phyloP scores from a whole-genome alignment of 2,888 invertebrate species.

The Norana najaformis region DNA sequence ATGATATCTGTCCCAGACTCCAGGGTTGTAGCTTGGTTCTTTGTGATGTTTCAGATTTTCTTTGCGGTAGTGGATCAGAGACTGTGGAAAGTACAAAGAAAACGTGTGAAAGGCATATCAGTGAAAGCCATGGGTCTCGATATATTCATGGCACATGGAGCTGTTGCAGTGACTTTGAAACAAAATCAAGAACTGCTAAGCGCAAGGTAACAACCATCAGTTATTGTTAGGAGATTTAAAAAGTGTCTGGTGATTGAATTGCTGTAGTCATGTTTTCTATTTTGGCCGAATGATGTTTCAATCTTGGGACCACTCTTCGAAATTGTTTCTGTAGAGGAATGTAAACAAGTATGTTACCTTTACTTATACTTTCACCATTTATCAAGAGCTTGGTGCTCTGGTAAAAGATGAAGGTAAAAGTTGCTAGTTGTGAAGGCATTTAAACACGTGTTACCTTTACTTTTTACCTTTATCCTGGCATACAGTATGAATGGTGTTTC shows the following conservation, averaged over 20 bases:
- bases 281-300: background rate
- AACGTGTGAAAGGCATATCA: background rate
- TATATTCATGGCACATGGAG: background rate
- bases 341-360: background rate
- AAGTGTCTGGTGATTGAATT: background rate
- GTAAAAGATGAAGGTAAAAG: background rate
- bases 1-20: background rate
- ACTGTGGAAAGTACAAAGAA: background rate
- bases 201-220: background rate
- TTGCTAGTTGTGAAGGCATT: background rate
- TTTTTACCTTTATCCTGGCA: background rate
- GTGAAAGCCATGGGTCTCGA: too few relatives aligned
- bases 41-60: background rate
- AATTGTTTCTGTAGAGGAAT: background rate
- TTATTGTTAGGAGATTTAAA: background rate
- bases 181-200: slow-evolving; percentile 13
- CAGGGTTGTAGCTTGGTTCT: background rate
- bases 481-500: background rate
- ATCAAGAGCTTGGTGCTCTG: background rate
- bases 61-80: background rate
- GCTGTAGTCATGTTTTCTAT: background rate
- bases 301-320: background rate
- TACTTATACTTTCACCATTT: background rate
- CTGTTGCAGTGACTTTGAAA: slow-evolving; percentile 6
- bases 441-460: background rate